Evolutionary conservation across 1,140 invertebrate species (phyloP), one percentile per base, ranked within the genome.

Genomic region (Hermetia illucens): DNA sequence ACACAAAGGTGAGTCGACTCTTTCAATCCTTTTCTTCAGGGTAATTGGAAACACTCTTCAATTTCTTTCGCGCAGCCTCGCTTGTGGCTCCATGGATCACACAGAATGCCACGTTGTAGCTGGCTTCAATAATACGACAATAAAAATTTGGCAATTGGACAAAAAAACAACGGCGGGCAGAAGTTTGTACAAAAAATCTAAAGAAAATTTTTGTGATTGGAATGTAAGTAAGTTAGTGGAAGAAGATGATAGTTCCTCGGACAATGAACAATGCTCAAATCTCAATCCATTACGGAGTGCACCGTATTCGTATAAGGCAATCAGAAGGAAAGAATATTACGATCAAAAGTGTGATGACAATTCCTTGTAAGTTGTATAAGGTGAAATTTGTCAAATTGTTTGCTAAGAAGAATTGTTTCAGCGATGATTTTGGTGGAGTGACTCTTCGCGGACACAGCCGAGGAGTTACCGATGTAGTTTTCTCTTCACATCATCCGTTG

Each of bases 401-500:
- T 27, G 24, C 8, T 27, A 9, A 27, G 24, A n/a, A 27, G 24
- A 27, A 36, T 17, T 12, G 27, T 20, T 20, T 36, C 40, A 66
- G 57, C 24, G 58, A 56, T 35, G 63, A 71, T 47, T 64, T 59
- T 36, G 64, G 66, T 22, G 72, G 71, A 18, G 47, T 77, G 40
- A 63, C 68, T 38, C 55, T 86, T 22, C 64, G 77, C 47, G 82
- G 80, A 5, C 83, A 88, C 48, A 72, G 70, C 9, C 77, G 77
- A 21, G 66, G 80, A 17, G 71, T 88, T 3, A 82, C 82, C 50
- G 76, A 77, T 44, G 66, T 83, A 22, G 69, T 68, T 45, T 80
- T 84, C 48, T 63, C 69, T 33, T 57, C 69, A 31, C 52, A 58
- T 43, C 65, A 68, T 43, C 61, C 67, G 35, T 60, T 79, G 42